These are phyloP conservation scores for Brachymystax lenok DNA, from an alignment of 2,797 vertebrate species.

Conservation along the genomic window DNA sequence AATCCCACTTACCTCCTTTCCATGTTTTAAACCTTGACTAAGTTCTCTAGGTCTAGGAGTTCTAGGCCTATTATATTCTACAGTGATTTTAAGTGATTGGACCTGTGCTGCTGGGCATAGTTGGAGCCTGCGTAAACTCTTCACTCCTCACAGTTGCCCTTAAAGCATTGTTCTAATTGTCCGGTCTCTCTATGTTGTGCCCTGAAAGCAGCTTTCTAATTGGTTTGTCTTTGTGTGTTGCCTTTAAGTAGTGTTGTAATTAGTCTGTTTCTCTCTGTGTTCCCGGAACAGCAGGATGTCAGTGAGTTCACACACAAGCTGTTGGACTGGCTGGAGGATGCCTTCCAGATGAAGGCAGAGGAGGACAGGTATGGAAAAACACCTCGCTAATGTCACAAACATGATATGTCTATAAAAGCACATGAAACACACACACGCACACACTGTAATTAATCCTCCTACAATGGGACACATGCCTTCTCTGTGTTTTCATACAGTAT, in stretches of 20 bases:
- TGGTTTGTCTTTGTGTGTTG: conserved; percentile 4
- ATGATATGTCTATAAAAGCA: not conserved
- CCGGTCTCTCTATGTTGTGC: not conserved
- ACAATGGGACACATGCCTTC: not conserved
- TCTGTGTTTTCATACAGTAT: not conserved
- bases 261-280: conserved; percentile 4
- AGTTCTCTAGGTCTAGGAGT: conserved; percentile 11
- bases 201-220: conserved; percentile 12
- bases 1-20: conserved; percentile 12
- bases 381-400: not conserved
- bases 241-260: not conserved
- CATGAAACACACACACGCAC: not conserved
- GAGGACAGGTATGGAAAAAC: conserved; percentile 85
- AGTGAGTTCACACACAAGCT: conserved; percentile 99
- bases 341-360: conserved; percentile 98
- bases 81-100: conserved; percentile 30
- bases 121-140: conserved; percentile 13
- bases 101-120: conserved; percentile 19
- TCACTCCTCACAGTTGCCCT: not conserved
- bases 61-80: not conserved
- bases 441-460: not conserved
- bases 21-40: conserved; percentile 1
- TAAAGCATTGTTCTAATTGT: conserved; percentile 13
- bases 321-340: conserved; percentile 98
- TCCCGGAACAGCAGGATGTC: conserved; percentile 90